Evolutionary conservation across 2,113 vertebrate genomes (phyloP), one percentile per base, ranked within the genome.

Genomic region (Drymodes brunneopygia): DNA sequence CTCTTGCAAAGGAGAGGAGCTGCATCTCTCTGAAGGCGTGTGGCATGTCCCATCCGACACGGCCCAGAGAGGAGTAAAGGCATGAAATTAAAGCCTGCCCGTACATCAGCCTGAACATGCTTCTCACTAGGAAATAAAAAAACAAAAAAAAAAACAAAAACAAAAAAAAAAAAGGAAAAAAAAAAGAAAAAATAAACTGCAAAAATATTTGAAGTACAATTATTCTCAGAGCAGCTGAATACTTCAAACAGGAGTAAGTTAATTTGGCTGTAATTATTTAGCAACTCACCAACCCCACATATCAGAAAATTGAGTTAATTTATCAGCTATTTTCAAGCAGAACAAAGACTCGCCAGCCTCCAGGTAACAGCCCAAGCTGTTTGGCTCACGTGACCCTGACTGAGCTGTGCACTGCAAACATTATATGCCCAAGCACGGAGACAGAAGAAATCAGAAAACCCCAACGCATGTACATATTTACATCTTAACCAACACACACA

Each of bases 231-330:
- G 70, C 42, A 86, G 78, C 3, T 92, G 74, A 92, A 92, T 78
- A 91, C 79, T 96, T 96, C 71, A 88, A 97, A 89, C 62, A 40
- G 33, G 10, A 15, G 84, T 88, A 74, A 94, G 72, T 81, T 97
- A 92, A 95, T 92, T 90, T 91, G 75, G 86, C 71, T 72, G 61
- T 75, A 97, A 94, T 97, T 95, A 96, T 93, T 95, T 94, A 98
- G 81, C 92, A 93, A 81, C 57, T 92, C 70, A 65, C 78, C 82
- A 90, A 77, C 74, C 67, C 64, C 81, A 17, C 50, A 35, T 84
- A 80, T 96, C 73, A 91, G 81, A 96, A 93, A 82, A 84, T 44
- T n/a, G 61, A 86, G 29, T 93, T 73, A 92, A 94, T 95, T 96
- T 87, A 97, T 74, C 81, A 92, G 72, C 75, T 79, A 86, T 92